Evolutionary conservation across 1,140 invertebrate species (phyloP), one percentile per base, ranked within the genome.

Genomic region (Hestina assimilis): DNA sequence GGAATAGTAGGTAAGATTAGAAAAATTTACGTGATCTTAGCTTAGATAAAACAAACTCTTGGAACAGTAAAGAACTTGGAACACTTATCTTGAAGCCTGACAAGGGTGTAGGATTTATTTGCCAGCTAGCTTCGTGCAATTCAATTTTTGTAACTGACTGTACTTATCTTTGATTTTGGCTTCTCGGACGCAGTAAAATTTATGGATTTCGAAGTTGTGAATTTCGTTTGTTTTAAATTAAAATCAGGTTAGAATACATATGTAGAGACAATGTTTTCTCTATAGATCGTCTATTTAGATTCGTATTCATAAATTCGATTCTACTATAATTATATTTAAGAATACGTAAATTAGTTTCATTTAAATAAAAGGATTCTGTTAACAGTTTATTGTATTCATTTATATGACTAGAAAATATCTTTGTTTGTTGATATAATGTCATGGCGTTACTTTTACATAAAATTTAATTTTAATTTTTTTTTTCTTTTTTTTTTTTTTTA

Each of bases 81-180:
- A 28, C 58, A 67, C 68, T 70, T 70, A 70, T 70, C 61, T 70
- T 19, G 52, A 52, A 51, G 40, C 60, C 56, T 70, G 68, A 71
- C 68, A 71, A 67, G 68, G 65, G 65, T 68, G 68, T 54, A 54
- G 45, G 60, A 71, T 71, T 71, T 71, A 71, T 69, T 69, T 47
- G 48, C 48, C 38, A 15, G 38, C 48, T 15, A 42, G 50, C 21
- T 48, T 48, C 45, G 51, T 53, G 50, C 45, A 48, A 60, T 60
- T 53, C 50, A 60, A 59, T 59, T 59, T 53, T 59, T 51, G 40
- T 17, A 40, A 43, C 41, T 45, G 51, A 54, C 46, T 58, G 35
- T 43, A 50, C 46, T 52, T 40, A 26, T 38, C 31, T 40, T 38
- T 47, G 51, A 40, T 54, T 54, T 43, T 54, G 45, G 33, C 33